Conservation (phyloP, 2,797 vertebrate genomes). For the Malurus leucopterus region DNA sequence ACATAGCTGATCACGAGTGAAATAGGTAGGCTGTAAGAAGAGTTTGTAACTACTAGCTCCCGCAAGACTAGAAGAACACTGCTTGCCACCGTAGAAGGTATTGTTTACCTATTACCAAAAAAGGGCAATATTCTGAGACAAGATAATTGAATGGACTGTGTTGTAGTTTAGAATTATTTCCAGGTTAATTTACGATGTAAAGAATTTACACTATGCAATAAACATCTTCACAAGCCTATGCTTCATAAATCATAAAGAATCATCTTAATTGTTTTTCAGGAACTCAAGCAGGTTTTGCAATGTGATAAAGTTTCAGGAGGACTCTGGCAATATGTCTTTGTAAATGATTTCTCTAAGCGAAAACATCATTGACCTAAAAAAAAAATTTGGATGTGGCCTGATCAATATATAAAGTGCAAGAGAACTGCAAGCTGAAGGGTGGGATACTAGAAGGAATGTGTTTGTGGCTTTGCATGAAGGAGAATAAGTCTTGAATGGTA, state of each 20-base stretch:
- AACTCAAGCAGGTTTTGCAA: background rate
- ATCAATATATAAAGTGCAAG: background rate
- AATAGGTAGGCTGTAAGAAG: too few species aligned
- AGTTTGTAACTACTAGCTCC: too few species aligned
- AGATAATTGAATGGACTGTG: too few species aligned
- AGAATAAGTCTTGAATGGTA: background rate
- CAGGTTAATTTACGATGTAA: too few species aligned
- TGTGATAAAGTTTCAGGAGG: background rate
- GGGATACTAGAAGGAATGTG: background rate
- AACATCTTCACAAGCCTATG: too few species aligned
- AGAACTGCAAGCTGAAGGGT: background rate
- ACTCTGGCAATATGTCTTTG: rapidly evolving
- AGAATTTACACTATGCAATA: too few species aligned
- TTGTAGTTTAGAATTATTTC: too few species aligned
- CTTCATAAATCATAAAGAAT: background rate
- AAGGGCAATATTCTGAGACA: too few species aligned
- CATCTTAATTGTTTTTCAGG: background rate
- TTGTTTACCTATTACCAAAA: too few species aligned
- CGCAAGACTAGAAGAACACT: too few species aligned
- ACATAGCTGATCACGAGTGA: too few species aligned
- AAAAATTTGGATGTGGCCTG: background rate
- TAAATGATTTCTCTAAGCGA: background rate
- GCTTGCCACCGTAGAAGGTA: too few species aligned
- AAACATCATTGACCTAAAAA: background rate
- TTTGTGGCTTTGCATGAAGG: background rate